phyloP scores from a whole-genome alignment of 2,113 vertebrate species.

The Sinocyclocheilus anshuiensis region DNA sequence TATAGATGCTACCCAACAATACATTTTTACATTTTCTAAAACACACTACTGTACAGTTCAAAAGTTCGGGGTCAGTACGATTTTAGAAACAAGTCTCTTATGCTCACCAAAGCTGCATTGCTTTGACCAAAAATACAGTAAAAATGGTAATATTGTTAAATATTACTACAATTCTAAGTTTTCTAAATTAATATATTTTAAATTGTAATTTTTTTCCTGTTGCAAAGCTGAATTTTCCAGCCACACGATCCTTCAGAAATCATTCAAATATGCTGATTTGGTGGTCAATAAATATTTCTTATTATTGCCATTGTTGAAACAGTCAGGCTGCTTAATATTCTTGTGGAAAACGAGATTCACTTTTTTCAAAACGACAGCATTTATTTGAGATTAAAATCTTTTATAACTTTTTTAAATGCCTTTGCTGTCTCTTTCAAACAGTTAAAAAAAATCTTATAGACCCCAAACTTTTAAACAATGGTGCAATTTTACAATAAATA shows the following conservation, averaged over 20 bases:
- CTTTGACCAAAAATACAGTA: neutral
- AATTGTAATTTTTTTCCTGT: neutral
- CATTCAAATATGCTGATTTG: neutral
- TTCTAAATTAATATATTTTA: neutral
- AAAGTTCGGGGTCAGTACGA: neutral
- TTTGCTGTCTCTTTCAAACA: neutral
- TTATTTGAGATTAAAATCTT: neutral
- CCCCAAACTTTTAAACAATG: neutral
- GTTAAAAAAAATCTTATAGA: neutral
- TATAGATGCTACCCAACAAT: neutral
- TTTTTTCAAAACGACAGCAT: neutral
- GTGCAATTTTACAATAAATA: neutral
- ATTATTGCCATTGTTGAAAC: neutral
- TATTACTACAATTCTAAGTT: neutral
- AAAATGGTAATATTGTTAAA: neutral
- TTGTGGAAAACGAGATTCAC: neutral
- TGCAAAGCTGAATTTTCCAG: neutral
- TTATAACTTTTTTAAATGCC: neutral
- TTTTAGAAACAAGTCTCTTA: neutral
- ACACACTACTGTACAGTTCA: neutral
- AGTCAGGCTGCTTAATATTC: neutral
- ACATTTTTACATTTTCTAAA: neutral
- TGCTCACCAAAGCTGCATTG: neutral
- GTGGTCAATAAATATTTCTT: neutral
- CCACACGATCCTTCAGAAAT: neutral